Evolutionary conservation across 1,140 invertebrate species (phyloP).

Genomic region (Lepidostoma basale): DNA sequence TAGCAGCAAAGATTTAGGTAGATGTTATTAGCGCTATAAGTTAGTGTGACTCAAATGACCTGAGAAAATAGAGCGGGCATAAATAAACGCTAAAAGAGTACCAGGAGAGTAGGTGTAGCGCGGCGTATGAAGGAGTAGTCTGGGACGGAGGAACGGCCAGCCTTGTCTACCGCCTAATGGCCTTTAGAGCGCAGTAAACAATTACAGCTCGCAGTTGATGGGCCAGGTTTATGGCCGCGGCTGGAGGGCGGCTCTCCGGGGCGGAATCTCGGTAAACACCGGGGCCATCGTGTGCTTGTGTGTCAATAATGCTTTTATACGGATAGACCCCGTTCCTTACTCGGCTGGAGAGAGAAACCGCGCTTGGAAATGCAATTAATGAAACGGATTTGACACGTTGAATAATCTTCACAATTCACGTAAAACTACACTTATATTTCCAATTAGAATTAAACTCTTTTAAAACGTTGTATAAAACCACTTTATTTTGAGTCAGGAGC

Average conservation of each 20-base stretch:
- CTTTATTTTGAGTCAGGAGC: no score
- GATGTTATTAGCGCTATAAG: no score
- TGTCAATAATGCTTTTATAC: conserved; percentile 12
- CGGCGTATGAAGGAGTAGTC: not conserved
- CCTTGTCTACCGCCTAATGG: conserved; percentile 42
- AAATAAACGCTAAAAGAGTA: conserved; percentile 2
- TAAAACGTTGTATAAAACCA: no score
- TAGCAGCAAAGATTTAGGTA: no score
- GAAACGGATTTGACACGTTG: no score
- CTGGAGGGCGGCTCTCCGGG: conserved; percentile 15
- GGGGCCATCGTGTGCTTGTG: conserved; percentile 11
- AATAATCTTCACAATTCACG: no score
- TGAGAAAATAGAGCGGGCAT: conserved; percentile 2
- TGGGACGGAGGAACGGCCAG: conserved; percentile 21
- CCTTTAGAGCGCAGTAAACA: conserved; percentile 46
- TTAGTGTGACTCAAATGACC: not conserved
- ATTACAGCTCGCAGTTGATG: conserved; percentile 44
- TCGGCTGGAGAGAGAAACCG: not conserved
- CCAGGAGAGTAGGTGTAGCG: not conserved
- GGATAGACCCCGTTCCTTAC: not conserved
- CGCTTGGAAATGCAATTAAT: no score
- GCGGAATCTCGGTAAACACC: conserved; percentile 13
- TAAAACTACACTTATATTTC: no score
- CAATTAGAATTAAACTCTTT: no score
- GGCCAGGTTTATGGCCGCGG: conserved; percentile 42